Conservation (phyloP, 2,113 vertebrate genomes). For the Rhineura floridana region DNA sequence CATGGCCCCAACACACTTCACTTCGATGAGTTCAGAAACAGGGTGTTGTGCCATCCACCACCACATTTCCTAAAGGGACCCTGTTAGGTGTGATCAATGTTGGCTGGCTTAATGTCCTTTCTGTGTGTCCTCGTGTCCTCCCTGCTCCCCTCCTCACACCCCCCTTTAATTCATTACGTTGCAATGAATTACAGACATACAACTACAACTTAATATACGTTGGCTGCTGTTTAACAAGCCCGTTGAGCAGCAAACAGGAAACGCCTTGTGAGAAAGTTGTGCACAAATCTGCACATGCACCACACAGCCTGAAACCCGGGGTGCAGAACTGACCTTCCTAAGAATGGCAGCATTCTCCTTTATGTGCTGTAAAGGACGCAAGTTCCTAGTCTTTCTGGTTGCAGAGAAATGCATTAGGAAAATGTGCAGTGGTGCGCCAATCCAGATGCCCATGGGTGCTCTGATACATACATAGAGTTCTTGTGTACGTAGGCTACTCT, state of each 20-base stretch:
- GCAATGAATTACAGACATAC: too few species aligned
- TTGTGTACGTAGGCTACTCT: too few species aligned
- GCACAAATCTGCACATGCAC: background rate
- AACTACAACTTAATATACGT: background rate
- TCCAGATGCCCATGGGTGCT: background rate
- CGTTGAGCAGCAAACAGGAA: background rate
- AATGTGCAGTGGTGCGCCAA: too few species aligned
- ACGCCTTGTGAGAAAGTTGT: too few species aligned
- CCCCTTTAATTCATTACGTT: too few species aligned
- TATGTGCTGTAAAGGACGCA: background rate
- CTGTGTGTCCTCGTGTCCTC: background rate
- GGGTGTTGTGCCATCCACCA: background rate
- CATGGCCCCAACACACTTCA: background rate
- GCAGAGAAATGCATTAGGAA: background rate
- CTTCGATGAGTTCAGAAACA: background rate
- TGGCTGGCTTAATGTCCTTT: background rate
- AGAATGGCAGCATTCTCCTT: background rate
- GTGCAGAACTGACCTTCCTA: background rate
- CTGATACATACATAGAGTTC: background rate
- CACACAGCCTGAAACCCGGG: background rate
- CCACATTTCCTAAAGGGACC: background rate
- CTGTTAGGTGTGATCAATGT: background rate
- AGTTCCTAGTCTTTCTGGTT: background rate
- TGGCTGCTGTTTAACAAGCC: too few species aligned
- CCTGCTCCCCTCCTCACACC: too few species aligned